These are phyloP conservation scores for Drosophila rhopaloa DNA, from an alignment of 1,140 invertebrate species.

Conservation along the genomic window DNA sequence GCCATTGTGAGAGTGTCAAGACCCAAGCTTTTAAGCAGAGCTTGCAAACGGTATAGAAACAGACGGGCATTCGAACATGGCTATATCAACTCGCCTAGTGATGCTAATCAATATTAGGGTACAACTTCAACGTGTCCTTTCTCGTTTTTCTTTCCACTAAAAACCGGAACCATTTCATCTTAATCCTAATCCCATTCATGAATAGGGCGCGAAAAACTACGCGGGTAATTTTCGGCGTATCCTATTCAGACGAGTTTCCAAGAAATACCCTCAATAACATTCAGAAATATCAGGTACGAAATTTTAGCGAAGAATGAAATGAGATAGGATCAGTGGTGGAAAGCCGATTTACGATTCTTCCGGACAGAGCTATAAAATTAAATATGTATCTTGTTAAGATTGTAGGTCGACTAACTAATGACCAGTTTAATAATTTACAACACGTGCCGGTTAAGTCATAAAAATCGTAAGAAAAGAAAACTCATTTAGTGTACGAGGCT, in stretches of 20 bases:
- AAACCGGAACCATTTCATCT: conserved; percentile 39
- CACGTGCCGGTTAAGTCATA: conserved; percentile 19
- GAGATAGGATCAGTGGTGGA: conserved; percentile 1
- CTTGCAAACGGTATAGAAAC: too few species aligned
- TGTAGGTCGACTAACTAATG: conserved; percentile 7
- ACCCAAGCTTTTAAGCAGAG: too few species aligned
- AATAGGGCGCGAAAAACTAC: conserved; percentile 23
- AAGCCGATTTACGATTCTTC: conserved; percentile 2
- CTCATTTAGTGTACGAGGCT: conserved; percentile 26
- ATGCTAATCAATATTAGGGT: too few species aligned
- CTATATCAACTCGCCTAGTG: too few species aligned
- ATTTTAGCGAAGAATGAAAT: not conserved
- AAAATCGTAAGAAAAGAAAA: conserved; percentile 20
- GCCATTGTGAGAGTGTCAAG: too few species aligned
- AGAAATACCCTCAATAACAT: conserved; percentile 1
- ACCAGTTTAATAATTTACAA: conserved; percentile 28
- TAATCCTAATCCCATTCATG: conserved; percentile 67
- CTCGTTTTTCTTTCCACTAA: not conserved
- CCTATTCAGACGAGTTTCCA: conserved; percentile 19
- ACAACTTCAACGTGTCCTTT: too few species aligned
- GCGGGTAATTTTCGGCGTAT: conserved; percentile 52
- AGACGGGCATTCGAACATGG: too few species aligned
- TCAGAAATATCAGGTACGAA: conserved; percentile 26
- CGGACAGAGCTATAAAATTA: not conserved
- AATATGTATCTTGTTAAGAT: not conserved